These are phyloP conservation scores for Stenolophus ochropezus DNA, from an alignment of 2,888 invertebrate species.

Conservation along the genomic window DNA sequence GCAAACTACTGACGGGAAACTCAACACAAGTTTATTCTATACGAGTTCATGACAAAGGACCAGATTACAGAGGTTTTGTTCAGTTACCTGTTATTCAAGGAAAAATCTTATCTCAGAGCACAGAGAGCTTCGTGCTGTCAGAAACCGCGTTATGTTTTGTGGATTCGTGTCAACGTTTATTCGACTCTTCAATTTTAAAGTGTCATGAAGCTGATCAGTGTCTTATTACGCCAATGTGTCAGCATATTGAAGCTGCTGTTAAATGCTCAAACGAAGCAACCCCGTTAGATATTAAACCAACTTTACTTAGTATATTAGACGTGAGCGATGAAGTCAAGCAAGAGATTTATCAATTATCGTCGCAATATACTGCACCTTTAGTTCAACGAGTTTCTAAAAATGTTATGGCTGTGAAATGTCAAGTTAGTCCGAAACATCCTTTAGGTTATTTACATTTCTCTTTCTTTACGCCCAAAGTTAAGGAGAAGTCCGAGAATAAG, in stretches of 20 bases:
- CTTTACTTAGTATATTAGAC: constrained; percentile 77
- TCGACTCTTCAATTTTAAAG: constrained; percentile 75
- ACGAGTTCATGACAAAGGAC: constrained; percentile 80
- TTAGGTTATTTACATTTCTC: constrained; percentile 83
- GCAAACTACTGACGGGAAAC: constrained; percentile 79
- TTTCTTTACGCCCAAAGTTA: constrained; percentile 75
- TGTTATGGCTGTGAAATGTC: constrained; percentile 83
- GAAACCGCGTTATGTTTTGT: constrained; percentile 76
- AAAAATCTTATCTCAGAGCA: constrained; percentile 67
- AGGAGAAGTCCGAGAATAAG: constrained; percentile 74
- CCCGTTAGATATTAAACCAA: constrained; percentile 77
- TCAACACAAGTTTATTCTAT: constrained; percentile 81
- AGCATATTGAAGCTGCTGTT: constrained; percentile 80
- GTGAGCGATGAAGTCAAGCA: constrained; percentile 77
- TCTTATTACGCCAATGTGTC: constrained; percentile 71
- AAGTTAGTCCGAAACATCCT: constrained; percentile 79
- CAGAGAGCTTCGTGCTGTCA: constrained; percentile 64
- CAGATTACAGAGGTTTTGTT: constrained; percentile 85
- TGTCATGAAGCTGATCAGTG: constrained; percentile 73
- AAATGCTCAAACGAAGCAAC: constrained; percentile 78
- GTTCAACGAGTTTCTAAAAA: constrained; percentile 83
- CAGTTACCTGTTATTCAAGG: constrained; percentile 74
- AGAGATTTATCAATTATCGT: constrained; percentile 77
- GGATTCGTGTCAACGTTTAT: constrained; percentile 76
- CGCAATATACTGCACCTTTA: constrained; percentile 78